Base-by-base conservation (phyloP, 2,888 invertebrate species). In the Tetragonisca angustula region DNA sequence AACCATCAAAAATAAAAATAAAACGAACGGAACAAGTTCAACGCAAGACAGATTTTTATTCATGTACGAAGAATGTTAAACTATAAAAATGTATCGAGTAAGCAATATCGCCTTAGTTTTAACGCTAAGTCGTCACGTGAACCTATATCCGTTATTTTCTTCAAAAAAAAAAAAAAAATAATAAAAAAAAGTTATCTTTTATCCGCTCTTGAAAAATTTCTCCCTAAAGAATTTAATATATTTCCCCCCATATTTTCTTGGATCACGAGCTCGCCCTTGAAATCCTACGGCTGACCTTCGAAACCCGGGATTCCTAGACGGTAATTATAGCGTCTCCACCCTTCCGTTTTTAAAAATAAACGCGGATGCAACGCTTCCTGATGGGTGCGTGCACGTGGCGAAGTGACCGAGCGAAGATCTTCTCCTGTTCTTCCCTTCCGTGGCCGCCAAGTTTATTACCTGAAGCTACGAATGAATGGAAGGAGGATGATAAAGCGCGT, bases 381-480 rank as follows among this genome's bases (percentile, higher is more conserved):
- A 36, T 54, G 54, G 65, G 36, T 56, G 65, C 61, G 62, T 27
- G 43, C 79, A 62, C 74, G 43, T 61, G 36, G 83, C 77, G 70
- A 88, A 85, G 83, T 86, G 81, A 86, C 64, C 87, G 76, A 86
- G 81, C 78, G 15, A 83, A 83, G 85, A 89, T 89, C 89, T 82
- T 82, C 81, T 80, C 83, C 71, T 77, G 64, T 74, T 88, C 83
- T 83, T 79, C 81, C 75, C 71, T 74, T 43, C 43, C 64, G 75
- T 76, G 76, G 76, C 86, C 68, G 43, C 80, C 80, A 78, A 77
- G 90, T 92, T 92, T 92, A 92, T 92, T 91, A 90, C 81, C 84
- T 89, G 87, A 85, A 83, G 88, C 87, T 87, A 89, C 90, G 89
- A 91, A 88, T 91, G 91, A 91, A 92, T 91, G 90, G 90, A 91